Evolutionary conservation across 1,140 invertebrate species (phyloP), one percentile per base, ranked within the genome.

Genomic region (Caenorhabditis latens): DNA sequence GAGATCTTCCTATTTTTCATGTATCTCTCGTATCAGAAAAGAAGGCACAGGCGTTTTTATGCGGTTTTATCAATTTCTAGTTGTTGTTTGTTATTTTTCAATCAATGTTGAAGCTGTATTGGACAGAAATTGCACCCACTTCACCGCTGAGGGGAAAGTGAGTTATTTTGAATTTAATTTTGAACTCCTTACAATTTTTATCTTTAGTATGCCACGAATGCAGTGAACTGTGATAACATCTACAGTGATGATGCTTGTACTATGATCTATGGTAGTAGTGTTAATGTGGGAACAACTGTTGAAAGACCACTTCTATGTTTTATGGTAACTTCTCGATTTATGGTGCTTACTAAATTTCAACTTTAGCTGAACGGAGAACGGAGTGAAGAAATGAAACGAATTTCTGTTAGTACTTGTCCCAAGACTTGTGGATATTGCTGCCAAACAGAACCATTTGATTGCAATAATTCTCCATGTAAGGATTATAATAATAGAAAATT

Each of bases 381-480:
- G 13, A 79, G 71, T 79, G 71, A 79, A 50, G 71, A 79, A 79
- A 79, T 79, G 71, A 79, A 79, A n/a, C 19, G 46, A 21, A 79
- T 79, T 7, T 79, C 71, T 4, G 24, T 53, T 0, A 79, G 46
- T 24, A 50, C 71, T 53, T 79, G 71, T 9, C 71, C 71, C 3
- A 79, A 79, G 24, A 79, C 71, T 19, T 79, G 71, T n/a, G 71
- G 71, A 50, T 79, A 79, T 50, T 79, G 71, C 13, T 79, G 71
- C n/a, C 71, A 79, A 50, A 79, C 71, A 24, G 71, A 79, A n/a
- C 46, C 71, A 24, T 79, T 79, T 50, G 46, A 79, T 24, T 79
- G 71, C 21, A 79, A 79, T 11, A 79, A 79, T 14, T 79, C 71
- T 1, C 71, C 71, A 11, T 79, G 71, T 79, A 79, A 79, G 71